Evolutionary conservation across 64 coral and sea anemone genomes (phyloP).

Genomic region (Stichodactyla mertensii): DNA sequence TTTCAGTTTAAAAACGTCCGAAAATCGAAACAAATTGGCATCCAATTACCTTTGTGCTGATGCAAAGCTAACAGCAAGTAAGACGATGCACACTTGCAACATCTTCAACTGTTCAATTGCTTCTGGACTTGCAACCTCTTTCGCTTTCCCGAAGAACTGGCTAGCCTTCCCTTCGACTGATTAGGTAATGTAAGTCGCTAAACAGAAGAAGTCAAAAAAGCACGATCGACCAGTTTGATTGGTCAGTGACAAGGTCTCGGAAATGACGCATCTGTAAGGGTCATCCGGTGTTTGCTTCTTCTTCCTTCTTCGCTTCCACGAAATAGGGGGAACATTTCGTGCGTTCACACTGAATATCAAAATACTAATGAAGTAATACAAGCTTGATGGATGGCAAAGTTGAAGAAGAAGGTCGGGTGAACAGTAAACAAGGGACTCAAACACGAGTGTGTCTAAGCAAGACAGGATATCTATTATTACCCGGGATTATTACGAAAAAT

Average conservation of each 20-base stretch:
- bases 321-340: too few relatives aligned
- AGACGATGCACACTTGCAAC: not conserved
- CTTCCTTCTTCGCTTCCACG: not conserved
- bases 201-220: not conserved
- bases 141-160: not conserved
- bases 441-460: too few relatives aligned
- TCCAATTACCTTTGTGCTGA: not conserved
- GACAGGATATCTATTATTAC: too few relatives aligned
- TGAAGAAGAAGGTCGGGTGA: too few relatives aligned
- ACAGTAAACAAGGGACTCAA: too few relatives aligned
- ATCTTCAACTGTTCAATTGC: not conserved
- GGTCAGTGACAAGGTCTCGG: not conserved
- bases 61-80: not conserved
- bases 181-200: not conserved
- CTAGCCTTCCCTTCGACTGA: not conserved
- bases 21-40: too few relatives aligned
- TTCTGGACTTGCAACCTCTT: not conserved
- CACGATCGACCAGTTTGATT: not conserved
- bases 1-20: too few relatives aligned
- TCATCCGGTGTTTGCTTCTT: not conserved
- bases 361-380: too few relatives aligned
- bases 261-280: not conserved
- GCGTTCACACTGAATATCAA: too few relatives aligned
- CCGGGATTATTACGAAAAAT: too few relatives aligned
- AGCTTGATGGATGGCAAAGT: too few relatives aligned